Conservation (phyloP, 2,113 vertebrate species). For the Tricholaema leucomelas region DNA sequence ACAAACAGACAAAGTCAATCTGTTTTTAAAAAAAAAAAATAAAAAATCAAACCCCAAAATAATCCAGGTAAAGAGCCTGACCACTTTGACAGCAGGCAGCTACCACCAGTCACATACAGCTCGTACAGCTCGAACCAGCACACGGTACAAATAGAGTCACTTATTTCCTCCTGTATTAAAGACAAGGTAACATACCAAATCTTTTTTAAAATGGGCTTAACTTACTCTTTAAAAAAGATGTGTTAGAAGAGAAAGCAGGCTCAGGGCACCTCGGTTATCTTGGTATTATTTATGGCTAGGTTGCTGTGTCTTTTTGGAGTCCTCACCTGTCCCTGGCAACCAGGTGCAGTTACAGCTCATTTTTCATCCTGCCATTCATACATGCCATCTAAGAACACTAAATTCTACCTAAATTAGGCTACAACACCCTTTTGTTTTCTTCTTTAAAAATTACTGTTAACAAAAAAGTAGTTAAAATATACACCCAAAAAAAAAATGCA, state of each 20-base stretch:
- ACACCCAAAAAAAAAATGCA: neutral
- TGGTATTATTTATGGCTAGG: neutral
- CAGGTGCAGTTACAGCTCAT: rapidly evolving
- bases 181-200: neutral
- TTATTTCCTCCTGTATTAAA: neutral
- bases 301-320: no score
- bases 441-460: neutral
- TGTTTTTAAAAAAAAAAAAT: neutral
- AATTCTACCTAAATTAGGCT: neutral
- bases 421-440: neutral
- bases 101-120: neutral
- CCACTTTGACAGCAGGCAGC: neutral
- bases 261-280: neutral
- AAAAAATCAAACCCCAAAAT: neutral
- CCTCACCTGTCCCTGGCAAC: neutral
- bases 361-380: neutral
- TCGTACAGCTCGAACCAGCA: neutral
- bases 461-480: neutral
- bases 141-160: neutral
- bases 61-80: neutral
- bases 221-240: neutral
- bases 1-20: neutral
- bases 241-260: neutral
- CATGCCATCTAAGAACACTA: neutral
- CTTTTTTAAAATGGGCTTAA: neutral